These are phyloP conservation scores for Megalops atlanticus DNA, from an alignment of 2,113 vertebrate genomes.

Conservation along the genomic window DNA sequence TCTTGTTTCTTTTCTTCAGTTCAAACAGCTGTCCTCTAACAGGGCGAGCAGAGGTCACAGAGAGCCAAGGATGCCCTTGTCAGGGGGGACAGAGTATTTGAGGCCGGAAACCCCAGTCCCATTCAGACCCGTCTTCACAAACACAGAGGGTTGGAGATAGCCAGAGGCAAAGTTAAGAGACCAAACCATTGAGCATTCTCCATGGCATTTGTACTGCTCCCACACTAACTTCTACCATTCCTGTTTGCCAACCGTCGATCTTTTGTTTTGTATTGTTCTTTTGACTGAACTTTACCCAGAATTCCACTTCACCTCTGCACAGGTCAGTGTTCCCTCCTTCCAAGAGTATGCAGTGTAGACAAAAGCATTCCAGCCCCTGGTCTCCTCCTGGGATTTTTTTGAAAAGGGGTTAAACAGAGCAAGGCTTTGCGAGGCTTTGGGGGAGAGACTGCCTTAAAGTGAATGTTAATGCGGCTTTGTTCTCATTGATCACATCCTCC, in stretches of 20 bases:
- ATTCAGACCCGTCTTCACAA: neutral
- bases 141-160: neutral
- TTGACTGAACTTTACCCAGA: conserved; percentile 6
- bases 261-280: conserved; percentile 13
- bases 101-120: neutral
- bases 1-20: conserved; percentile 47
- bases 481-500: conserved; percentile 59
- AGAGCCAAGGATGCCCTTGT: neutral
- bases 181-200: neutral
- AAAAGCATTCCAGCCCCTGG: conserved; percentile 24
- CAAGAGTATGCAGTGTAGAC: conserved; percentile 18
- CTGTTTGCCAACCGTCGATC: neutral
- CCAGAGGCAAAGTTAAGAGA: neutral
- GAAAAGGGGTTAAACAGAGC: conserved; percentile 17
- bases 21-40: conserved; percentile 50
- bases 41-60: conserved; percentile 34
- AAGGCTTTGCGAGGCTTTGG: conserved; percentile 10
- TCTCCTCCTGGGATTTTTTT: conserved; percentile 19
- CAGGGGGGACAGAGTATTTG: neutral
- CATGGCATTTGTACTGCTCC: neutral
- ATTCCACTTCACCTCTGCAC: conserved; percentile 15
- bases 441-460: conserved; percentile 36
- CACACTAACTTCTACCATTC: neutral
- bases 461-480: conserved; percentile 55
- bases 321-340: conserved; percentile 29